A percentile compares a stretch with the other conserved stretches of the same genome.
Conservation (phyloP, 2,113 vertebrate species). For the Gasterosteus nipponicus region DNA sequence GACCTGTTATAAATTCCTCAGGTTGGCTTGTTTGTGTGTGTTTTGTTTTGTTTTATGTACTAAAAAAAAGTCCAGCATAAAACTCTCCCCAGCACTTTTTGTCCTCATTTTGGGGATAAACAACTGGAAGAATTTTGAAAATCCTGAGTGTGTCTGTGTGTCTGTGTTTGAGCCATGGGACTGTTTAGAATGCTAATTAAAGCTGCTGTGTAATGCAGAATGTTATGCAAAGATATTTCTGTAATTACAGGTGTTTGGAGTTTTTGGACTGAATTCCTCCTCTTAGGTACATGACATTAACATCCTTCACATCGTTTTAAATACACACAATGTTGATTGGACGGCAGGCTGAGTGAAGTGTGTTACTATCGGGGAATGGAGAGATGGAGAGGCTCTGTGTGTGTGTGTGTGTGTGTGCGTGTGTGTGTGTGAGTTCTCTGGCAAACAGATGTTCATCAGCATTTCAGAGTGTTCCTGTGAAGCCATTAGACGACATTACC, state of each 20-base stretch:
- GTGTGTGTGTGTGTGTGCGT: slow-evolving; percentile 1
- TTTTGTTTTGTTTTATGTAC: background rate
- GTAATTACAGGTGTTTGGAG: slow-evolving; percentile 39
- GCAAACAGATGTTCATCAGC: slow-evolving; percentile 78
- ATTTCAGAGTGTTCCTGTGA: slow-evolving; percentile 73
- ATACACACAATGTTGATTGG: slow-evolving; percentile 10
- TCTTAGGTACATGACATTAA: slow-evolving; percentile 30
- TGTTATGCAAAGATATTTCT: slow-evolving; percentile 28
- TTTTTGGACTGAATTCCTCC: slow-evolving; percentile 15
- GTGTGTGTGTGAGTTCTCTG: slow-evolving; percentile 32
- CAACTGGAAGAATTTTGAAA: slow-evolving; percentile 3
- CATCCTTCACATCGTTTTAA: slow-evolving; percentile 13
- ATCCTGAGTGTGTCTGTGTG: slow-evolving; percentile 12
- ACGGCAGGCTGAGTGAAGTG: background rate
- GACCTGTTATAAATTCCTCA: slow-evolving; percentile 48
- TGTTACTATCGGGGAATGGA: slow-evolving; percentile 21
- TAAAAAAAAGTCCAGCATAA: background rate
- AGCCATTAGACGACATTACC: slow-evolving; percentile 73
- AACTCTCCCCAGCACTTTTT: background rate
- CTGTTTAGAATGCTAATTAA: slow-evolving; percentile 43
- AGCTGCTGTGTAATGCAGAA: background rate
- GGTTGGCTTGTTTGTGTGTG: slow-evolving; percentile 21
- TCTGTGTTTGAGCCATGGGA: slow-evolving; percentile 13
- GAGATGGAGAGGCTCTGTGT: background rate
- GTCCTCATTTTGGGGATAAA: slow-evolving; percentile 4